A percentile compares a stretch with the other conserved stretches of the same genome.
These are phyloP conservation scores for Amphimedon queenslandica DNA, from an alignment of 37 sponge, comb jelly and placozoan species.

Conservation along the genomic window DNA sequence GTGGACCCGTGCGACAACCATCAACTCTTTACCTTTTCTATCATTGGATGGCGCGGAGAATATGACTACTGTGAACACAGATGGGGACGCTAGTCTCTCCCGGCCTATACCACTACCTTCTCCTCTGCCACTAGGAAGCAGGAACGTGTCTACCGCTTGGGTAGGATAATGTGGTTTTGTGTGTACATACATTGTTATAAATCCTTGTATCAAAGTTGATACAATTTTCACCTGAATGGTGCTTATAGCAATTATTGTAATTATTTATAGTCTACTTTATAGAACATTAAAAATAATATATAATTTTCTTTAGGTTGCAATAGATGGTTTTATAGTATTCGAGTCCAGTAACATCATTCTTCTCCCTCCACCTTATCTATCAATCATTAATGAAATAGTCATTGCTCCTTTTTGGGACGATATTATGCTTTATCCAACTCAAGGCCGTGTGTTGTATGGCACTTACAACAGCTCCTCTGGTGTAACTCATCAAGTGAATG, in stretches of 20 bases:
- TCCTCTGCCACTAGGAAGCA: background rate
- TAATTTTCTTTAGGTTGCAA: background rate
- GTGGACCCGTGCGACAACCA: no score
- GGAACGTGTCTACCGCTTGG: background rate
- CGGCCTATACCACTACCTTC: background rate
- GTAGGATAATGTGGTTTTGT: no score
- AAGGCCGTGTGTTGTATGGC: background rate
- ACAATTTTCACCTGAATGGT: no score
- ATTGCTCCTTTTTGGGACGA: conserved; percentile 7
- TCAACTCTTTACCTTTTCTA: no score
- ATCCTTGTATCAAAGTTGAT: no score
- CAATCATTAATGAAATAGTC: background rate
- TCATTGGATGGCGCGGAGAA: no score
- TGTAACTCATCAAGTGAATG: background rate
- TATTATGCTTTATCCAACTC: background rate
- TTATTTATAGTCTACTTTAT: background rate
- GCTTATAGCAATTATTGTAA: background rate
- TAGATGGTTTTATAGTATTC: no score
- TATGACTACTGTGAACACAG: no score
- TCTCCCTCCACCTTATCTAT: no score
- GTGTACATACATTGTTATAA: no score
- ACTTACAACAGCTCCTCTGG: background rate
- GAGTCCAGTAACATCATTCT: no score
- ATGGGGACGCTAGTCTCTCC: background rate
- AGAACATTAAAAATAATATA: background rate